These are phyloP conservation scores for Austrolebias charrua DNA, from an alignment of 2,797 vertebrate genomes.

Conservation along the genomic window DNA sequence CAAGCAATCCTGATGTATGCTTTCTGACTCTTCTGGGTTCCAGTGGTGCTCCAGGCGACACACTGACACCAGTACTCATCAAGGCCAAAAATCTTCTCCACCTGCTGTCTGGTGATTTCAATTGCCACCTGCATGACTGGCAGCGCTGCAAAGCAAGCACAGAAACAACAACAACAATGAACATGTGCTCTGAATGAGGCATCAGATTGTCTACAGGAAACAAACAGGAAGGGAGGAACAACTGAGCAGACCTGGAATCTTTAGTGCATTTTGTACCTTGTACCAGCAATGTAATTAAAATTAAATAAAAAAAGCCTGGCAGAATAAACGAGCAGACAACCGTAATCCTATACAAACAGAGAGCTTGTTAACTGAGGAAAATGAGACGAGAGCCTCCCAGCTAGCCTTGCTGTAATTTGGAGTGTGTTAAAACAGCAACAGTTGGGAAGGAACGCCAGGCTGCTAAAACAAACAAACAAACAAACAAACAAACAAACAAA, in stretches of 20 bases:
- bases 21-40: conserved; percentile 98
- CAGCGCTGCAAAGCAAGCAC: conserved; percentile 80
- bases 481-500: conserved; percentile 62
- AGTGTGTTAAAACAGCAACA: conserved; percentile 58
- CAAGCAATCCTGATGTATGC: conserved; percentile 94
- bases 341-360: conserved; percentile 73
- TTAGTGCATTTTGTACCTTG: conserved; percentile 54
- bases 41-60: conserved; percentile 97
- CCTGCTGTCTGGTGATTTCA: conserved; percentile 97
- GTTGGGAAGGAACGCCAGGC: conserved; percentile 48
- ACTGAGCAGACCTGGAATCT: conserved; percentile 40
- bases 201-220: conserved; percentile 15
- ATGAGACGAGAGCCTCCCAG: conserved; percentile 65
- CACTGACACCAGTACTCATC: conserved; percentile 99
- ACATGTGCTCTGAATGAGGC: not conserved
- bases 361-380: conserved; percentile 71
- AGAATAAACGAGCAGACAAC: conserved; percentile 59
- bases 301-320: conserved; percentile 22
- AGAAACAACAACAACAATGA: conserved; percentile 29
- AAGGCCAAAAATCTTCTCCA: conserved; percentile 97
- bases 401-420: conserved; percentile 62
- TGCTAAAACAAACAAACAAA: conserved; percentile 55
- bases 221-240: conserved; percentile 28
- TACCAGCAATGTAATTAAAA: conserved; percentile 53
- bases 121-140: conserved; percentile 94